Evolutionary conservation across 2,113 vertebrate species (phyloP), one percentile per base, ranked within the genome.

Genomic region (Clarias batrachus): DNA sequence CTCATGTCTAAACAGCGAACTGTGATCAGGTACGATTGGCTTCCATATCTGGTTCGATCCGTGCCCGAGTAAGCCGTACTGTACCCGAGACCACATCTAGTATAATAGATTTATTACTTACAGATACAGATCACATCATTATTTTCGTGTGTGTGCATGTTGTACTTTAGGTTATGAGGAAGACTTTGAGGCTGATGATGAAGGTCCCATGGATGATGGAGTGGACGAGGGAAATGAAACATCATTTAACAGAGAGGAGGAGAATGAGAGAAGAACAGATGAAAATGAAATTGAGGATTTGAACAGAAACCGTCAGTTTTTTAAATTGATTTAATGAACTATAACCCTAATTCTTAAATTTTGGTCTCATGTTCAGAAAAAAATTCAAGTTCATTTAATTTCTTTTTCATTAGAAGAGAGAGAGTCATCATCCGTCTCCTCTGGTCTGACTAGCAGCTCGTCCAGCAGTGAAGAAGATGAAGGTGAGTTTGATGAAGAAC

Each of bases 101-200:
- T n/a, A n/a, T n/a, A n/a, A n/a, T n/a, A n/a, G 12, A 30, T 68
- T 74, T 74, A 17, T 60, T 78, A 33, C 71, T 25, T 68, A 60
- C 4, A 7, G 27, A 33, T 48, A n/a, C 23, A 33, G 41, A 23
- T 81, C 12, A 54, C 48, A 80, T 13, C 13, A 13, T 13, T 37
- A 14, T 23, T 4, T 33, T 14, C 17, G 68, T 33, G 33, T 74
- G 11, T 76, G 41, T 74, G 37, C 25, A 19, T 73, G 8, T 86
- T 63, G 59, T 82, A 33, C 82, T 79, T 71, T 84, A 99, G 98
- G 96, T 83, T 98, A 97, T 79, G 96, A 97, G 85, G 97, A 97
- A 91, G 97, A 98, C 94, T 99, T 98, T 95, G 97, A 99, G 94
- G 94, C 89, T 86, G 96, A 97, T 11, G 96, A 96, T 48, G 95